A percentile compares a stretch with the other conserved stretches of the same genome.
Evolutionary conservation across 2,113 vertebrate genomes (phyloP).

Genomic region (Girardinichthys multiradiatus): DNA sequence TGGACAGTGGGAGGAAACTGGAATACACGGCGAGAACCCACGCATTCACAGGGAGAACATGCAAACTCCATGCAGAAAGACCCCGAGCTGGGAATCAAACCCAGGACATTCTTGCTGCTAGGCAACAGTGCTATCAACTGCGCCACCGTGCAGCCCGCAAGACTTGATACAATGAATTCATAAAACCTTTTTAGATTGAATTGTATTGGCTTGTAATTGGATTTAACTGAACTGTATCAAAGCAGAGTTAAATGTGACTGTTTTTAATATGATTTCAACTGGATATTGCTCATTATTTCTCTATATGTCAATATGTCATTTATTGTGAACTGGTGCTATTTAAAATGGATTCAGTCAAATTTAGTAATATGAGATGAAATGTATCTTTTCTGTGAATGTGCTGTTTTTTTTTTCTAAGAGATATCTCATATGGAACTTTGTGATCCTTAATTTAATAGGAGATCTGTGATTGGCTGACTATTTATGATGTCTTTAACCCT

Average conservation of each 20-base stretch:
- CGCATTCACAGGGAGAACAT: no score
- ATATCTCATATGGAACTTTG: neutral
- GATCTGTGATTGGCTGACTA: neutral
- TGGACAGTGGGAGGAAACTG: no score
- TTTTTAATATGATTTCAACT: neutral
- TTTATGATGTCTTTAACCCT: no score
- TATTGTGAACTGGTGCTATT: neutral
- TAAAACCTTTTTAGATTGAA: neutral
- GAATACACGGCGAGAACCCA: no score
- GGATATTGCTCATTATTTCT: neutral
- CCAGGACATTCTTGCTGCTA: no score
- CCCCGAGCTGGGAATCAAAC: no score
- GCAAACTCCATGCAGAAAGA: no score
- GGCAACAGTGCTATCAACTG: no score
- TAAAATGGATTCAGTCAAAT: neutral
- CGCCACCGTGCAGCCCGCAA: no score
- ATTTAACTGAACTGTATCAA: neutral
- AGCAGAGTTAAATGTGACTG: neutral
- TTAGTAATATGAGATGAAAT: neutral
- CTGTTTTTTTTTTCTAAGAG: neutral
- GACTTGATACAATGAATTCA: neutral
- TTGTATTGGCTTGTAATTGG: neutral
- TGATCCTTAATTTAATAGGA: neutral
- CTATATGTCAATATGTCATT: neutral
- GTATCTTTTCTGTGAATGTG: neutral